Evolutionary conservation across 2,888 invertebrate genomes (phyloP), one percentile per base, ranked within the genome.

Genomic region (Drosophila paramelanica): DNA sequence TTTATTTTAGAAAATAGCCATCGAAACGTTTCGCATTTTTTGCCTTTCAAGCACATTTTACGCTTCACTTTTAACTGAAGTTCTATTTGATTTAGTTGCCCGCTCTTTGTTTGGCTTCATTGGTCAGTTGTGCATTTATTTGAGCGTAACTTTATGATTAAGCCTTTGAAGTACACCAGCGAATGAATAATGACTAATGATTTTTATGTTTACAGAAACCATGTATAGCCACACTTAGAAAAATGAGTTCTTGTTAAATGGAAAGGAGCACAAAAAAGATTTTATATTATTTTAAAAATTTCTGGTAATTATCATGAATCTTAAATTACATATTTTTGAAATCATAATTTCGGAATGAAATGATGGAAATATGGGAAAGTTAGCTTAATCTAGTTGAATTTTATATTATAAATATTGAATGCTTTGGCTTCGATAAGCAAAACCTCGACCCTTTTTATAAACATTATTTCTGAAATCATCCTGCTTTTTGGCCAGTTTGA

Each of bases 1-100:
- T 82, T 83, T 80, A 82, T 83, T 82, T 86, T 81, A 83, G 78
- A 77, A 84, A 73, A 76, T 67, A 73, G 51, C 70, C 65, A 73
- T 66, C 46, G 52, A 57, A 57, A 69, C 67, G 59, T 56, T 67
- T 56, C 52, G 47, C 66, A 52, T 36, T 55, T 41, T 43, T 50
- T 60, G 23, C 58, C 31, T 55, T 67, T 81, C 53, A 73, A 81
- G 85, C 67, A 58, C 67, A 58, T 67, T 71, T 82, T 66, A 77
- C 77, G 80, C 85, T 74, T 81, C 77, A 85, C 58, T 77, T 73
- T 80, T 61, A 78, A 78, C 62, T 85, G 69, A 78, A 84, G 84
- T 77, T 73, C 57, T 81, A 80, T 81, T 78, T 78, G 80, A 79
- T 85, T 85, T 80, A 85, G 82, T 70, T 77, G 42, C 39, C 39